Percentiles rank a stretch among this genome's conserved stretches.
Evolutionary conservation across 2,113 vertebrate species (phyloP).

Genomic region (Pachycephala philippinensis): DNA sequence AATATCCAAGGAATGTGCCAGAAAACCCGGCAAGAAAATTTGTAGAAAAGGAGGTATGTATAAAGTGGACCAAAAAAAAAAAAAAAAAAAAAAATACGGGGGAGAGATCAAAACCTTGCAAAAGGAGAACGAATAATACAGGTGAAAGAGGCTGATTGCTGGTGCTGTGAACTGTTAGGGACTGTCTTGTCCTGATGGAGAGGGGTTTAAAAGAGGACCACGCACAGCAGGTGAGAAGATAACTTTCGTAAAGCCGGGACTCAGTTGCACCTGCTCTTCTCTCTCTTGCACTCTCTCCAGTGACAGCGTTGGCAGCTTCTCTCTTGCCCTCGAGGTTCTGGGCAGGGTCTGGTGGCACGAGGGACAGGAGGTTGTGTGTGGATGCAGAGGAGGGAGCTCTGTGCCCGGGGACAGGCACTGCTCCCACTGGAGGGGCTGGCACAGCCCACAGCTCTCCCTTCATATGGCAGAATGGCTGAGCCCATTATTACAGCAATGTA

Average conservation of each 20-base stretch:
- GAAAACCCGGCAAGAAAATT: slow-evolving; percentile 99
- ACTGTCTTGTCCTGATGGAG: slow-evolving; percentile 30
- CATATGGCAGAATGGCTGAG: accelerated
- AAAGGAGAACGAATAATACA: slow-evolving; percentile 31
- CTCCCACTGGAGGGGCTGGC: not conserved
- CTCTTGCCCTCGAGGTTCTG: not conserved
- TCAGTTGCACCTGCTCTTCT: slow-evolving; percentile 68
- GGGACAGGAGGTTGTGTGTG: not conserved
- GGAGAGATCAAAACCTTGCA: not conserved
- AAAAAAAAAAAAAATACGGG: slow-evolving; percentile 23
- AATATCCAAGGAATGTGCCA: slow-evolving; percentile 99
- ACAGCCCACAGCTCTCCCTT: not conserved
- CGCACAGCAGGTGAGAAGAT: slow-evolving; percentile 62
- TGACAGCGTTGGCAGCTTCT: slow-evolving; percentile 60
- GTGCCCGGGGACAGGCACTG: not conserved
- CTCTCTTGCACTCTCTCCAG: slow-evolving; percentile 60
- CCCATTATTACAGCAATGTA: too few relatives aligned
- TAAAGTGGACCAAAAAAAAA: slow-evolving; percentile 74
- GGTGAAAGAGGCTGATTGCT: slow-evolving; percentile 47
- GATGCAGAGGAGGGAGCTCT: not conserved
- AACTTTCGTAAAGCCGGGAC: slow-evolving; percentile 13
- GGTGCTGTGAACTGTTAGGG: slow-evolving; percentile 64
- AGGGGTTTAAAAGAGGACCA: slow-evolving; percentile 9
- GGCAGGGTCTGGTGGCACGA: not conserved
- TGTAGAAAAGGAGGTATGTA: slow-evolving; percentile 99